Base-by-base conservation (phyloP, 1,140 invertebrate genomes). In the Temnothorax curvispinosus region DNA sequence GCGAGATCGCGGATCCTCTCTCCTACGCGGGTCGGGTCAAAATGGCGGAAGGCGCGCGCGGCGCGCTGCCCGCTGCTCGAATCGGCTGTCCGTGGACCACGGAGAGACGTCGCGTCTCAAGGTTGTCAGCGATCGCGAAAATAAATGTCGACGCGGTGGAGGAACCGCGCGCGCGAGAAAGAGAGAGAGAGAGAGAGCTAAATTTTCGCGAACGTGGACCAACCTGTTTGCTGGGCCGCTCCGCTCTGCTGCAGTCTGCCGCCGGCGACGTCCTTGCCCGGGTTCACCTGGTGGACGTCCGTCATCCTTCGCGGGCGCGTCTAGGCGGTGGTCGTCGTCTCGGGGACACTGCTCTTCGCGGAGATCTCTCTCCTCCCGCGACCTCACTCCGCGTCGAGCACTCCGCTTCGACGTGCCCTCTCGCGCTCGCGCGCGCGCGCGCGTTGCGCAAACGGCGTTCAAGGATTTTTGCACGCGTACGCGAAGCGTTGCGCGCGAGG, bases 241-340 rank as follows among this genome's bases (percentile, higher is more conserved):
- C 81, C 86, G 93, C 93, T 78, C 93, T 95, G 88, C 93, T 95
- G 93, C 93, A 96, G 88, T 93, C 95, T 93, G 89, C 91, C 67
- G 87, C 87, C 93, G 90, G 77, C 78, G 41, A 87, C 82, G 69
- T 88, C 89, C 78, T 93, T 93, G 88, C 77, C 88, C 75, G 88
- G 90, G 67, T 94, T 94, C 78, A 95, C 93, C 75, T 96, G 96
- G 54, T 96, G 96, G 54, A 96, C 95, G 69, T 96, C 96, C 76
- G 95, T 95, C 96, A 96, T 96, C 56, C 74, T 85, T 84, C 64
- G 9, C 21, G 75, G 3, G 38, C 38, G 7, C 35, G 9, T 54
- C 77, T 81, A 81, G 47, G 50, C 64, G 38, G 54, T 67, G 54
- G 67, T 74, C 27, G 67, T 74, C 27, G 47, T 69, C 52, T 74